Percentiles rank a stretch among this genome's conserved stretches.
phyloP scores from a whole-genome alignment of 2,888 invertebrate species.

The Napeogenes sylphis region DNA sequence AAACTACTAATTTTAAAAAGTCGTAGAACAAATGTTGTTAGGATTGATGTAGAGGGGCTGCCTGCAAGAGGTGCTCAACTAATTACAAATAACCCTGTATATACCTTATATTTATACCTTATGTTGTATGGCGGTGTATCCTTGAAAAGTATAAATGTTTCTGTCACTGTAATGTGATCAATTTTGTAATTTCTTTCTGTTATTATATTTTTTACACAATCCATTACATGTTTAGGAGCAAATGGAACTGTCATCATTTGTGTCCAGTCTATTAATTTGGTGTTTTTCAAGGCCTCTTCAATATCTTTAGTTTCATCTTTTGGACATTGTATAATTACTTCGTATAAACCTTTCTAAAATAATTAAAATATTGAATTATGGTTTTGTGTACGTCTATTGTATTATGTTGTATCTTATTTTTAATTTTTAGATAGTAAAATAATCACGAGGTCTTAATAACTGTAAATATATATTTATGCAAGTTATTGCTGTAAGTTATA shows the following conservation, averaged over 20 bases:
- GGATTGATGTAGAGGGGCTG: too few relatives aligned
- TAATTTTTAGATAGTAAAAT: too few relatives aligned
- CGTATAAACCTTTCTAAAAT: constrained; percentile 43
- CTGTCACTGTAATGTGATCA: constrained; percentile 24
- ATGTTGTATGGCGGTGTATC: constrained; percentile 35
- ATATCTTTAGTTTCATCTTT: constrained; percentile 43
- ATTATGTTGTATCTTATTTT: too few relatives aligned
- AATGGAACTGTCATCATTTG: constrained; percentile 39
- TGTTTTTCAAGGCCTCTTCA: constrained; percentile 43
- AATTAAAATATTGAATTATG: background rate
- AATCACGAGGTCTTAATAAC: too few relatives aligned
- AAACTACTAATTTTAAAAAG: too few relatives aligned
- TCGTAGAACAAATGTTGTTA: too few relatives aligned
- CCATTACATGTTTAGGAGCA: constrained; percentile 36
- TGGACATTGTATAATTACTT: constrained; percentile 48
- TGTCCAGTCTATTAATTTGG: constrained; percentile 49
- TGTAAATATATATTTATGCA: too few relatives aligned
- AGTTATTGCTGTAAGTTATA: too few relatives aligned
- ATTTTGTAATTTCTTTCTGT: constrained; percentile 33
- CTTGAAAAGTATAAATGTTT: constrained; percentile 39
- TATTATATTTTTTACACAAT: constrained; percentile 36
- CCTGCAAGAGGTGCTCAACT: too few relatives aligned
- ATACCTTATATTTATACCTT: too few relatives aligned
- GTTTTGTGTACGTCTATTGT: too few relatives aligned
- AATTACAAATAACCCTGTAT: too few relatives aligned